Evolutionary conservation across 2,888 invertebrate species (phyloP).

Genomic region (Scrobipalpa costella): DNA sequence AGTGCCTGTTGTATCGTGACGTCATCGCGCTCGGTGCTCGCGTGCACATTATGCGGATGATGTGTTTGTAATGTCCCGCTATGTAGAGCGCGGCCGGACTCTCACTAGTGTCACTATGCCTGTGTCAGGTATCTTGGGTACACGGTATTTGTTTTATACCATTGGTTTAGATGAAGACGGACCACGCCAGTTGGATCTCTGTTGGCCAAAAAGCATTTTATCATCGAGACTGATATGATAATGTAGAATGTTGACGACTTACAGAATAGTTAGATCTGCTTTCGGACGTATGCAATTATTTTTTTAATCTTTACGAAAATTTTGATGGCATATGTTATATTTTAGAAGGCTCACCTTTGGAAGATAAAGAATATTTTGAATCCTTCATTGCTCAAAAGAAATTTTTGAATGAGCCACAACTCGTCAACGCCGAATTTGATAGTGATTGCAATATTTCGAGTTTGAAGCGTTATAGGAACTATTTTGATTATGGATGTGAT

Average conservation of each 20-base stretch:
- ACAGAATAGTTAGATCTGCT: constrained; percentile 74
- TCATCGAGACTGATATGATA: constrained; percentile 80
- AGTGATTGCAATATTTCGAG: constrained; percentile 68
- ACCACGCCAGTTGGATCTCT: constrained; percentile 71
- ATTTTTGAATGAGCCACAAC: constrained; percentile 73
- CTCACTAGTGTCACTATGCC: constrained; percentile 62
- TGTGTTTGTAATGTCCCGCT: no score
- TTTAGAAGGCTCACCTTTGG: constrained; percentile 79
- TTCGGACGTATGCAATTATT: constrained; percentile 71
- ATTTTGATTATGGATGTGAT: constrained; percentile 73
- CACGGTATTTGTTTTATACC: constrained; percentile 55
- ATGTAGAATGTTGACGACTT: constrained; percentile 71
- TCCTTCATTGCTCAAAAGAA: constrained; percentile 76
- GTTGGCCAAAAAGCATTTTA: constrained; percentile 78
- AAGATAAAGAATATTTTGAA: constrained; percentile 67
- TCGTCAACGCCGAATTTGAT: constrained; percentile 69
- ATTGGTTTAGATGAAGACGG: constrained; percentile 47
- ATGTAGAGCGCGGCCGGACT: no score
- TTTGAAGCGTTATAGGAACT: constrained; percentile 63
- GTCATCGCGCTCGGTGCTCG: neutral
- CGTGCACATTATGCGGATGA: no score
- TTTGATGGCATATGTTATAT: constrained; percentile 66
- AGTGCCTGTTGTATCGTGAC: constrained; percentile 49
- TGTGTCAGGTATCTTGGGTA: constrained; percentile 62
- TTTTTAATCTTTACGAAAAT: constrained; percentile 66